A percentile compares a stretch with the other conserved stretches of the same genome.
These are phyloP conservation scores for Micrastur ruficollis DNA, from an alignment of 2,797 vertebrate genomes.

Conservation along the genomic window DNA sequence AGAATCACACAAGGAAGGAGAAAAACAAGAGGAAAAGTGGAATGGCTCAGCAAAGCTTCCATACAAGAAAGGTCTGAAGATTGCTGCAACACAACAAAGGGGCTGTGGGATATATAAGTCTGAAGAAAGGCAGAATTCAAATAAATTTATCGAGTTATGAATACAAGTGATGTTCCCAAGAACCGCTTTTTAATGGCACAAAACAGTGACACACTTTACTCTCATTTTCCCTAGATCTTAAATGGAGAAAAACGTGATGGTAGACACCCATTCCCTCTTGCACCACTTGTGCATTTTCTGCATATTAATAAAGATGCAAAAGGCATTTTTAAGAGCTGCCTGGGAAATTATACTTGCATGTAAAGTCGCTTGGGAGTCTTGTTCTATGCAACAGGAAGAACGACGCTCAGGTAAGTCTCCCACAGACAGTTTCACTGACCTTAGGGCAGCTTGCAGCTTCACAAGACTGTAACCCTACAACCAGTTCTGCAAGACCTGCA, in stretches of 20 bases:
- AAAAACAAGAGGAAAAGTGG: slow-evolving; percentile 51
- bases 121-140: slow-evolving; percentile 43
- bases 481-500: fast-evolving
- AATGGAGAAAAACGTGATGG: not conserved
- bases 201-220: not conserved
- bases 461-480: not conserved
- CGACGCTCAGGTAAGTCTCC: not conserved
- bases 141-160: not conserved
- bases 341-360: not conserved
- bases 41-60: slow-evolving; percentile 59
- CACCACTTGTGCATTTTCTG: not conserved
- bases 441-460: not conserved
- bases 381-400: not conserved
- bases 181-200: not conserved
- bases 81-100: not conserved
- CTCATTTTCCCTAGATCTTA: not conserved
- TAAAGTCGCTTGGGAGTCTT: not conserved
- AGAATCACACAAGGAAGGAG: slow-evolving; percentile 26
- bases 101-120: slow-evolving; percentile 35
- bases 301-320: not conserved
- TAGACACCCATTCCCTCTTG: not conserved
- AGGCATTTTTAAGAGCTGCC: not conserved
- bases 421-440: not conserved
- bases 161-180: slow-evolving; percentile 43
- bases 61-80: slow-evolving; percentile 22